Evolutionary conservation across 2,888 invertebrate species (phyloP).

Genomic region (Drosophila falleni): DNA sequence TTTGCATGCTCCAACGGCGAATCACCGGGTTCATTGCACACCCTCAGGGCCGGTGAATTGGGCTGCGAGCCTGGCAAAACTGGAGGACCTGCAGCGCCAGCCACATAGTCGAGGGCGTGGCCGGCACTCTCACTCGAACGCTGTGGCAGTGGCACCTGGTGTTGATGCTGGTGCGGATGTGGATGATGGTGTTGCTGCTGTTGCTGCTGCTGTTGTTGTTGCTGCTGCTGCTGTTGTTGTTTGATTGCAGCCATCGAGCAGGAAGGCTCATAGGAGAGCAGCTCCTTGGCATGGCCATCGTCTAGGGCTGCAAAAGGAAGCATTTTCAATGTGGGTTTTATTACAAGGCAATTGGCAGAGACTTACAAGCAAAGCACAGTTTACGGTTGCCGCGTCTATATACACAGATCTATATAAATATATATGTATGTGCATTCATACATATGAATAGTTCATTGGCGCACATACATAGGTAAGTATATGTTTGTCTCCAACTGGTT

Average conservation of each 20-base stretch:
- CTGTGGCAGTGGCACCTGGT: slow-evolving; percentile 73
- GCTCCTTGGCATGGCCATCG: slow-evolving; percentile 70
- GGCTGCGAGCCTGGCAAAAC: slow-evolving; percentile 50
- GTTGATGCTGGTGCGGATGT: slow-evolving; percentile 50
- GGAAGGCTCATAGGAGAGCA: slow-evolving; percentile 77
- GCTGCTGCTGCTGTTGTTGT: slow-evolving; percentile 66
- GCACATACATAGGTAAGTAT: slow-evolving; percentile 41
- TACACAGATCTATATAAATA: slow-evolving; percentile 55
- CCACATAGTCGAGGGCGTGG: slow-evolving; percentile 61
- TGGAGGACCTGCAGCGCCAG: slow-evolving; percentile 17
- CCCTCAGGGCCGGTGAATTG: slow-evolving; percentile 62
- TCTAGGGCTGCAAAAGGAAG: slow-evolving; percentile 81
- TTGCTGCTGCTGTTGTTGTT: slow-evolving; percentile 40
- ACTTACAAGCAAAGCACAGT: slow-evolving; percentile 83
- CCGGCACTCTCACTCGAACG: slow-evolving; percentile 73
- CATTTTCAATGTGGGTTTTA: slow-evolving; percentile 82
- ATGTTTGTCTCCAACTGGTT: slow-evolving; percentile 29
- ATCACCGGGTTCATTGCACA: slow-evolving; percentile 59
- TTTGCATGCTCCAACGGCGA: slow-evolving; percentile 74
- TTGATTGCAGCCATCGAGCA: slow-evolving; percentile 68
- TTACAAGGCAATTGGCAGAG: slow-evolving; percentile 78
- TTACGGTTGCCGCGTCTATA: slow-evolving; percentile 76
- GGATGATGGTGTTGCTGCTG: slow-evolving; percentile 47
- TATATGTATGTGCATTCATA: slow-evolving; percentile 44
- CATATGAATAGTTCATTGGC: slow-evolving; percentile 37